Percentiles rank a stretch among this genome's conserved stretches.
Evolutionary conservation across 2,797 vertebrate species (phyloP).

Genomic region (Hylomyscus alleni): DNA sequence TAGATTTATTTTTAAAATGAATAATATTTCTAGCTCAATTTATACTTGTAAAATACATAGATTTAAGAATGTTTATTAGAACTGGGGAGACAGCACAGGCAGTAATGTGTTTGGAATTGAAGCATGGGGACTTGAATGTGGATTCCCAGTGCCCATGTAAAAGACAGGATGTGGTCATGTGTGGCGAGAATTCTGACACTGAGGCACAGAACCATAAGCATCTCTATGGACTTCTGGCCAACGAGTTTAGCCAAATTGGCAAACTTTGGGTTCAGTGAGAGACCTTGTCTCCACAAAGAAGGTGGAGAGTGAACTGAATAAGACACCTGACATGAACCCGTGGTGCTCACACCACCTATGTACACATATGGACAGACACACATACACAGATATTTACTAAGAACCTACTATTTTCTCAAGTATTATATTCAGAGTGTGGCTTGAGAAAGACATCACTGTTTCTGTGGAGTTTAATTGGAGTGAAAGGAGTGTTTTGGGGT

Average conservation of each 20-base stretch:
- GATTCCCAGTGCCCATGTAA: not conserved
- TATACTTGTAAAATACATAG: constrained; percentile 20
- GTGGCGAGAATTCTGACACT: not conserved
- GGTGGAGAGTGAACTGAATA: not conserved
- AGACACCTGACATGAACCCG: too few species aligned
- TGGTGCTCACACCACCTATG: not conserved
- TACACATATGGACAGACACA: not conserved
- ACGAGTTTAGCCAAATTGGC: not conserved
- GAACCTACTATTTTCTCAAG: not conserved
- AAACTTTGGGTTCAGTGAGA: not conserved
- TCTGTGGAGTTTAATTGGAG: not conserved
- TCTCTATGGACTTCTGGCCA: not conserved
- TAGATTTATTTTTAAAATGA: not conserved
- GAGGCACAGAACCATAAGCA: not conserved
- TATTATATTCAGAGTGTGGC: not conserved
- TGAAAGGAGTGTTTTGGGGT: not conserved
- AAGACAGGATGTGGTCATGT: not conserved
- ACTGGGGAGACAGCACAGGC: not conserved
- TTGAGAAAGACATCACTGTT: not conserved
- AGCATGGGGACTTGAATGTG: not conserved
- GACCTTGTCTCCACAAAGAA: too few species aligned
- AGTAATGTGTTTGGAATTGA: not conserved
- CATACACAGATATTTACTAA: not conserved
- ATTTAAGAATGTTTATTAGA: not conserved
- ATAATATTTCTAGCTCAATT: constrained; percentile 35